phyloP scores from a whole-genome alignment of 2,888 invertebrate genomes.

The Zonitis immaculata region DNA sequence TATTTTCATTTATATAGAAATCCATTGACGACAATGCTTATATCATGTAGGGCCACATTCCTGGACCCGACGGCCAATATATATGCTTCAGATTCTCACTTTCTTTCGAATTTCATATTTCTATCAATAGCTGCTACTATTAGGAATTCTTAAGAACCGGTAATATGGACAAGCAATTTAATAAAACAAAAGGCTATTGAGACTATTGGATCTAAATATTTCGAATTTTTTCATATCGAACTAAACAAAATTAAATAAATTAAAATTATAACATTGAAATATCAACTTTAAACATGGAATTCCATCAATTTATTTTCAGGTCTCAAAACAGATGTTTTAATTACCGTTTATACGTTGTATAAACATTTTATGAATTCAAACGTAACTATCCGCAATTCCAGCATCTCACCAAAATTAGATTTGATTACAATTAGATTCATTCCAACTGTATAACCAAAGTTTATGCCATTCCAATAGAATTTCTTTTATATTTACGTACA shows the following conservation, averaged over 20 bases:
- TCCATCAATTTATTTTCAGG: not conserved
- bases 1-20: conserved; percentile 40
- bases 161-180: conserved; percentile 6
- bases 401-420: not conserved
- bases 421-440: not conserved
- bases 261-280: not conserved
- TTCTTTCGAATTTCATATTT: conserved; percentile 24
- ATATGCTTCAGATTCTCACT: conserved; percentile 33
- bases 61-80: conserved; percentile 42
- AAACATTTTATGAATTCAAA: not conserved
- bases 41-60: conserved; percentile 42
- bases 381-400: not conserved
- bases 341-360: not conserved
- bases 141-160: conserved; percentile 14
- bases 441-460: not conserved
- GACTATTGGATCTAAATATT: not conserved
- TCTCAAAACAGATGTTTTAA: not conserved
- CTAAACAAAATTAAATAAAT: not conserved
- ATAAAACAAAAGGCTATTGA: conserved; percentile 10
- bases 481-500: not conserved
- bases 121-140: conserved; percentile 15
- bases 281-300: not conserved
- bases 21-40: conserved; percentile 36
- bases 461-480: not conserved
- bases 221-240: not conserved